Base-by-base conservation (phyloP, 2,888 invertebrate genomes). In the Agrotis exclamationis region DNA sequence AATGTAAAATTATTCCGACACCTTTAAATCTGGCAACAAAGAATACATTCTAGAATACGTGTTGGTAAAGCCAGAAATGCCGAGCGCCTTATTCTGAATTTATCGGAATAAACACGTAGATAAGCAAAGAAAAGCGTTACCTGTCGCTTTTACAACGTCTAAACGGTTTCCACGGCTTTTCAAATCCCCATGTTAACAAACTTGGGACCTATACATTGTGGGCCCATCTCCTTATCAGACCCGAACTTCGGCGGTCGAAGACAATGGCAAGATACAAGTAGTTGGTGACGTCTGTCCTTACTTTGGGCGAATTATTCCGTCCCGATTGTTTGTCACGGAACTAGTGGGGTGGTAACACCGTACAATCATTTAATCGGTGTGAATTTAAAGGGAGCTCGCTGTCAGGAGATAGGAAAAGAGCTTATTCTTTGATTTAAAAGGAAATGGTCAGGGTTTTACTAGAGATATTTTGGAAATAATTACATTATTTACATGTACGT, bases 171-270 rank as follows among this genome's bases (percentile, higher is more conserved):
- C 76, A 80, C 84, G 82, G 90, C 92, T 91, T 91, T 93, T 92
- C 91, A 91, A 91, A 92, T 91, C 92, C 91, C 86, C 84, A 88
- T 86, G 88, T 89, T 86, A 85, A 86, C 89, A 87, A 91, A 93
- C 92, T 93, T 93, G 91, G 91, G 89, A 90, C 90, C 91, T 90
- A 88, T 88, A 87, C 88, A 90, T 93, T 92, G 90, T 93, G 88
- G 80, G 76, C 74, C 82, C 87, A 79, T 85, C 87, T 82, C 83
- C 80, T 93, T 94, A 94, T 94, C 94, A 84, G 74, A 66, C 85
- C 88, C 91, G 89, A 94, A 94, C 91, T 94, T 94, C 88, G 88
- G 80, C 87, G 86, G 88, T 83, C 68, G 80, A 91, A 93, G 93
- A 93, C 92, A 92, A 92, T 87, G 74, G 87, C 80, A 89, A 89